Conservation (phyloP, 2,113 vertebrate genomes). For the Sapayoa aenigma region DNA sequence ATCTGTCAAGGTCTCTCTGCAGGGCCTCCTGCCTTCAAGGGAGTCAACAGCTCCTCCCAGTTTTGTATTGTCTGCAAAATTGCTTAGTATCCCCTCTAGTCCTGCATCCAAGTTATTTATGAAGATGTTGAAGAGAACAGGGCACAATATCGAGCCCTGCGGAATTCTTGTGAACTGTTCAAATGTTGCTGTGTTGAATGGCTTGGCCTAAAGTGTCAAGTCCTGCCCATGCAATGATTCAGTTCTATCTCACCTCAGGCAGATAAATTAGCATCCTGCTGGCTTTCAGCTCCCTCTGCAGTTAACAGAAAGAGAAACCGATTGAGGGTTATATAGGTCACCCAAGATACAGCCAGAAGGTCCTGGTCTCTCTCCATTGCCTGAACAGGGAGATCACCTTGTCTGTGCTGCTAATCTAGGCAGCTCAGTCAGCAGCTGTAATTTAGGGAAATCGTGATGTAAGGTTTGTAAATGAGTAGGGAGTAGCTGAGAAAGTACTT, state of each 20-base stretch:
- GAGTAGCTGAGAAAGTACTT: background rate
- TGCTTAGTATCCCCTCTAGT: background rate
- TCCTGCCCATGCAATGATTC: background rate
- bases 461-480: background rate
- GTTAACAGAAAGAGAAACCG: conserved; percentile 28
- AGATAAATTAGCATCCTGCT: conserved; percentile 13
- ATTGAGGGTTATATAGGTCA: background rate
- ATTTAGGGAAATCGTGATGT: background rate
- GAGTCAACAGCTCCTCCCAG: background rate
- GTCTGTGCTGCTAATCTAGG: background rate
- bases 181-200: background rate
- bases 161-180: background rate
- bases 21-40: background rate
- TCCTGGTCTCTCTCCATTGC: background rate
- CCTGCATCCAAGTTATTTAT: background rate
- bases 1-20: background rate
- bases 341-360: background rate
- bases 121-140: background rate
- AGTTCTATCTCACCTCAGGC: background rate
- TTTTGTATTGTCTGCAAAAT: background rate
- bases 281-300: conserved; percentile 64
- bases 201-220: background rate
- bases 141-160: background rate
- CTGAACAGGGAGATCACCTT: background rate
- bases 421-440: background rate